phyloP scores from a whole-genome alignment of 2,113 vertebrate species.

The Nesoenas mayeri region DNA sequence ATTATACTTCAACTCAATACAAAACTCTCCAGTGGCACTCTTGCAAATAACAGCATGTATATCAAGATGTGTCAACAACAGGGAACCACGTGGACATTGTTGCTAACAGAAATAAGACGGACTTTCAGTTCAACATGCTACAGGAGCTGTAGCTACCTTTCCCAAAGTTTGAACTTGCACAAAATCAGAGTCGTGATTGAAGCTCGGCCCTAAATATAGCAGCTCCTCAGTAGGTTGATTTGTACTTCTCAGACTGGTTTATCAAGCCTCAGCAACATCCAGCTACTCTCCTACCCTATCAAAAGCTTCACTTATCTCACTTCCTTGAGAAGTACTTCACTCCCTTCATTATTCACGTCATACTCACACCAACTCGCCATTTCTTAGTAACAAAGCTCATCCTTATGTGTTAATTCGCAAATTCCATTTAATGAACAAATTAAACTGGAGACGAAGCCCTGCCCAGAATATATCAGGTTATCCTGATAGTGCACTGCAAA shows the following conservation, averaged over 20 bases:
- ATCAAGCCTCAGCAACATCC: not conserved
- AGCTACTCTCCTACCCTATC: conserved; percentile 22
- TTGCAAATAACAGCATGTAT: not conserved
- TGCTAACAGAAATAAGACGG: not conserved
- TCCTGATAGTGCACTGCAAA: not conserved
- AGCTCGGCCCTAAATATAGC: not conserved
- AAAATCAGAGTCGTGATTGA: not conserved
- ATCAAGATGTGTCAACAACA: not conserved
- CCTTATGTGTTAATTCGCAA: not conserved
- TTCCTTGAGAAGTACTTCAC: conserved; percentile 29
- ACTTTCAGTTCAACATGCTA: not conserved
- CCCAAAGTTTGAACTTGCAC: not conserved
- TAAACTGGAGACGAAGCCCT: not conserved
- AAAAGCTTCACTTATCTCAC: conserved; percentile 45
- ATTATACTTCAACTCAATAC: not conserved
- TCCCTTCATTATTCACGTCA: conserved; percentile 15
- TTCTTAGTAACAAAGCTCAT: not conserved
- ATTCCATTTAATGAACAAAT: conserved; percentile 17
- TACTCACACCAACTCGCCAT: not conserved
- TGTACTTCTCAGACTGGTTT: conserved; percentile 42
- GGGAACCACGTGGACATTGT: accelerated
- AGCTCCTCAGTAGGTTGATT: conserved; percentile 4
- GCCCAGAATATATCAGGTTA: not conserved
- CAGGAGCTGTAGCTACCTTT: not conserved
- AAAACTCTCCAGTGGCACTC: not conserved